Evolutionary conservation across 1,140 invertebrate species (phyloP), one percentile per base, ranked within the genome.

Genomic region (Wiebesia pumilae): DNA sequence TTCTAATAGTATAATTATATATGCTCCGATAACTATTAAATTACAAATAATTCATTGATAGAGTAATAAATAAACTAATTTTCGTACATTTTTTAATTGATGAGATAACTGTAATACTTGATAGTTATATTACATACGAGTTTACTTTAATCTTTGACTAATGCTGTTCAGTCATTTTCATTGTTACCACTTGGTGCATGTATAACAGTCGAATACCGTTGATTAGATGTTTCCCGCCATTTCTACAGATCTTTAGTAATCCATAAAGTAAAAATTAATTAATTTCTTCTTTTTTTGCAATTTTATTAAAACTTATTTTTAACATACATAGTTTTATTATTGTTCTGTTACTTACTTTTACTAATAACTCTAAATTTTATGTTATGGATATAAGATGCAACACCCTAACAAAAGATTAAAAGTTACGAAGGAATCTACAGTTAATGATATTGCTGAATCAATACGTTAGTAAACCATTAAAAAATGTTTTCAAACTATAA

Each of bases 391-490:
- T 51, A 83, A 51, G 24, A 85, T 85, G 83, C 78, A 88, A 43
- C 73, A 82, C 33, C 6, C 7, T 40, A n/a, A 10, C 0, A 90
- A 90, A 86, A 87, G 84, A 7, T 24, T 35, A 3, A 90, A 69
- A 79, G 0, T 77, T 1, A 77, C 85, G 3, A 85, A 85, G 54
- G 87, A 90, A 77, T 78, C 79, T 27, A n/a, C 27, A 16, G 4
- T 89, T 14, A 1, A 3, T 7, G 89, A 89, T 21, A 88, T 89
- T n/a, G 65, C 86, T 12, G n/a, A 51, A 21, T 87, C 83, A 65
- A 35, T 89, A 47, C 58, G 90, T 89, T 87, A 80, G 90, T 89
- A 73, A n/a, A 33, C 83, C 12, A 33, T 58, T 30, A 30, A 43
- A 86, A 30, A n/a, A n/a, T n/a, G n/a, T n/a, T n/a, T n/a, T n/a